Evolutionary conservation across 2,797 vertebrate genomes (phyloP).

Genomic region (Channallabes apus): DNA sequence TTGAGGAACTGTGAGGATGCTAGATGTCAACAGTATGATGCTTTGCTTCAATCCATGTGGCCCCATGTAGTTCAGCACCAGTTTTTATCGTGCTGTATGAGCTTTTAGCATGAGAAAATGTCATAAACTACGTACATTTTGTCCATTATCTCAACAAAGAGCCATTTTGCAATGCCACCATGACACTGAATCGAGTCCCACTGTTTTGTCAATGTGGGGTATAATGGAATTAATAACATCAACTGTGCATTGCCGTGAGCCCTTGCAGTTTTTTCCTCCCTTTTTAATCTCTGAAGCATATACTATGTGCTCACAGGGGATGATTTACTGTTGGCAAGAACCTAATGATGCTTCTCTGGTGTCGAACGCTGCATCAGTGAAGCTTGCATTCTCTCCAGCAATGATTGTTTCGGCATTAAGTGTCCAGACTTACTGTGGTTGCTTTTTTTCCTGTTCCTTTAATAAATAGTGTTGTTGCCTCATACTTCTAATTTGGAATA

Average conservation of each 20-base stretch:
- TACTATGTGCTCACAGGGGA: slow-evolving; percentile 55
- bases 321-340: slow-evolving; percentile 63
- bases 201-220: slow-evolving; percentile 70
- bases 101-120: slow-evolving; percentile 71
- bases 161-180: slow-evolving; percentile 64
- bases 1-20: slow-evolving; percentile 62
- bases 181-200: slow-evolving; percentile 65
- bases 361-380: slow-evolving; percentile 48
- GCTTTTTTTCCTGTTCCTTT: slow-evolving; percentile 39
- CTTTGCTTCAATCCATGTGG: slow-evolving; percentile 63
- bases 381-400: slow-evolving; percentile 50
- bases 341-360: slow-evolving; percentile 56
- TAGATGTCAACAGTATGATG: slow-evolving; percentile 63
- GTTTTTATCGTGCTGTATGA: slow-evolving; percentile 67
- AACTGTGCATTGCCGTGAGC: slow-evolving; percentile 66
- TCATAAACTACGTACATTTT: slow-evolving; percentile 63
- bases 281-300: slow-evolving; percentile 63
- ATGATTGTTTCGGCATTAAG: slow-evolving; percentile 38
- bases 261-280: slow-evolving; percentile 52
- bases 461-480: slow-evolving; percentile 32
- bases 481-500: slow-evolving; percentile 24
- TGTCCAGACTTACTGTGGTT: slow-evolving; percentile 43
- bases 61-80: slow-evolving; percentile 70
- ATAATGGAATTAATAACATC: slow-evolving; percentile 73
- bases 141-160: slow-evolving; percentile 56